phyloP scores from a whole-genome alignment of 2,113 vertebrate species.

The Sitta europaea region DNA sequence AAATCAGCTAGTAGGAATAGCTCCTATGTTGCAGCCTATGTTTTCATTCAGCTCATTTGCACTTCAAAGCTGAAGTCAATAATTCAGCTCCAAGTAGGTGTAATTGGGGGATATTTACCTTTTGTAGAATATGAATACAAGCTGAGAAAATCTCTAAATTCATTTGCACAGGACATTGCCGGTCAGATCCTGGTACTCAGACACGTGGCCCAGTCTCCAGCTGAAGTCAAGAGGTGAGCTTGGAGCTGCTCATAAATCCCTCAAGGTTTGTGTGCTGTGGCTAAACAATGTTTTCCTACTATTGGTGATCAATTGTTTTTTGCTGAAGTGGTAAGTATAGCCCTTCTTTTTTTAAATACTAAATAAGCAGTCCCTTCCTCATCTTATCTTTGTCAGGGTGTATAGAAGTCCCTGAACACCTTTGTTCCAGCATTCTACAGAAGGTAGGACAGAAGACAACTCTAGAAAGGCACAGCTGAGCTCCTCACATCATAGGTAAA shows the following conservation, averaged over 20 bases:
- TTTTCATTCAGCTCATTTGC: conserved; percentile 78
- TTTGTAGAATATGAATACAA: conserved; percentile 67
- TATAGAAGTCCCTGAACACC: neutral
- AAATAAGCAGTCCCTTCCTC: neutral
- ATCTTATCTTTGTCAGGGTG: neutral
- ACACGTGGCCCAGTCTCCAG: neutral
- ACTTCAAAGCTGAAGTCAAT: conserved; percentile 77
- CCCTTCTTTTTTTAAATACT: neutral
- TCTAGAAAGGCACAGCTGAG: neutral
- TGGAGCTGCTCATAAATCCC: conserved; percentile 45
- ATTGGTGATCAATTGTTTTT: conserved; percentile 56
- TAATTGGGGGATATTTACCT: conserved; percentile 71
- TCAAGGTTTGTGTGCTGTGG: neutral
- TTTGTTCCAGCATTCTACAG: neutral
- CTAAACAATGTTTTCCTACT: conserved; percentile 41
- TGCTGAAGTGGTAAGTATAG: conserved; percentile 20
- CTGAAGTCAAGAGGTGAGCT: conserved; percentile 14
- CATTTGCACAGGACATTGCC: conserved; percentile 65
- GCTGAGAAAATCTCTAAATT: conserved; percentile 74
- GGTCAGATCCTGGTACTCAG: conserved; percentile 6
- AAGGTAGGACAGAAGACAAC: neutral
- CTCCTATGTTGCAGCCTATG: conserved; percentile 58
- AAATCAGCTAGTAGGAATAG: conserved; percentile 62
- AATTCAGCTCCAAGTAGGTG: conserved; percentile 72
- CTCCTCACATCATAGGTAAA: neutral